Evolutionary conservation across 2,888 invertebrate species (phyloP), one percentile per base, ranked within the genome.

Genomic region (Heliconius aoede): DNA sequence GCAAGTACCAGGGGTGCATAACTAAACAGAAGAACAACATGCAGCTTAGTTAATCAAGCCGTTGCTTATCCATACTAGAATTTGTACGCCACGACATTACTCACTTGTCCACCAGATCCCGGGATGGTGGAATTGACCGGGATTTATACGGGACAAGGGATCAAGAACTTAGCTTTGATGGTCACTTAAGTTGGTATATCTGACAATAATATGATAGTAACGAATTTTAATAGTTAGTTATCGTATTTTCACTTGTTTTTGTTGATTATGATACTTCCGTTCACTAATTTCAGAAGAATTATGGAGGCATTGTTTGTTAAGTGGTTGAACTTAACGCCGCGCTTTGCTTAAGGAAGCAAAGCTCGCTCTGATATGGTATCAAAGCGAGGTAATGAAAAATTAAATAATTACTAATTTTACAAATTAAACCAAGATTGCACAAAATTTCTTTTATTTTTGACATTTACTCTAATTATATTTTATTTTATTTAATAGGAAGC

Each of bases 41-140:
- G 85, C 84, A 86, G 89, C 87, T 90, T 89, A 91, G 90, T 90
- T 92, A 92, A 92, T 92, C 90, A 92, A 90, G 89, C 89, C 89
- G 87, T 83, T 81, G 86, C 88, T 90, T 91, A 91, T 91, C 90
- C 89, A 85, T 85, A 83, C 86, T 86, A 88, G 88, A 90, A 91
- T 91, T 91, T 90, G 90, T 90, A 85, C 87, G 86, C 92, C 92
- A 88, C 92, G 89, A 92, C 92, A 92, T 93, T 91, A 90, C 90
- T 92, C 90, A 88, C 86, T 86, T 84, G 90, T 89, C 90, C 88
- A 85, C 81, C 85, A 83, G 83, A 84, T 83, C 82, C 85, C 84
- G 84, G 86, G 84, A 86, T 86, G 69, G 46, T 69, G 67, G 80
- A 78, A 79, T 80, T 81, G 81, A 83, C 86, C 85, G 84, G 87